Conservation (phyloP, 2,797 vertebrate genomes). For the Phoebastria nigripes region DNA sequence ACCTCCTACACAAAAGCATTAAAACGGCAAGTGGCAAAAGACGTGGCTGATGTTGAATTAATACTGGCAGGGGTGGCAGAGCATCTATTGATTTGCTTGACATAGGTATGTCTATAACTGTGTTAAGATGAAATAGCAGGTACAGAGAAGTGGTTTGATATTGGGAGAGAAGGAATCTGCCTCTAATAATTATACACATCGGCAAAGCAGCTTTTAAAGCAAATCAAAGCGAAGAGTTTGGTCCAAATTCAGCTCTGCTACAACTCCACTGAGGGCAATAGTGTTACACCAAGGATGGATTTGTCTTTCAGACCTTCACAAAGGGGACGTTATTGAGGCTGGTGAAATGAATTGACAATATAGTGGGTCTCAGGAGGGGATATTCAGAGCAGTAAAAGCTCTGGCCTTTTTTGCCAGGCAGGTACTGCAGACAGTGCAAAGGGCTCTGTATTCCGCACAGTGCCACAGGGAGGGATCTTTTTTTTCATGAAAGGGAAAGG, state of each 20-base stretch:
- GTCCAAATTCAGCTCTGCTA: background rate
- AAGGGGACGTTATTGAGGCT: background rate
- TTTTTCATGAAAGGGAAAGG: background rate
- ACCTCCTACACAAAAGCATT: background rate
- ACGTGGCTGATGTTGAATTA: background rate
- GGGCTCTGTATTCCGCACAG: background rate
- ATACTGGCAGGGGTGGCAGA: background rate
- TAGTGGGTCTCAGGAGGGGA: background rate
- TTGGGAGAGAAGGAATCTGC: background rate
- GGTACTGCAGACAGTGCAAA: background rate
- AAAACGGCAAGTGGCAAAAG: background rate
- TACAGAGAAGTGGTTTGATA: background rate
- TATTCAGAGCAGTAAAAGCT: constrained; percentile 13
- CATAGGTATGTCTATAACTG: background rate
- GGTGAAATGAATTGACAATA: constrained; percentile 9
- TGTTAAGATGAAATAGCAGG: background rate
- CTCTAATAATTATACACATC: background rate
- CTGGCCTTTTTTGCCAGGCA: background rate
- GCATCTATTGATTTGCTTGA: background rate
- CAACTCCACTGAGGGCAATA: background rate
- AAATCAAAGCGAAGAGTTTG: background rate
- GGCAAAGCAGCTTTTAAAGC: constrained; percentile 13
- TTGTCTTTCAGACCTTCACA: constrained; percentile 37
- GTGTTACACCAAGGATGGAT: background rate
- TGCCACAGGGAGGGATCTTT: background rate